A percentile compares a stretch with the other conserved stretches of the same genome.
phyloP scores from a whole-genome alignment of 2,888 invertebrate genomes.

The Agriopis aurantiaria region DNA sequence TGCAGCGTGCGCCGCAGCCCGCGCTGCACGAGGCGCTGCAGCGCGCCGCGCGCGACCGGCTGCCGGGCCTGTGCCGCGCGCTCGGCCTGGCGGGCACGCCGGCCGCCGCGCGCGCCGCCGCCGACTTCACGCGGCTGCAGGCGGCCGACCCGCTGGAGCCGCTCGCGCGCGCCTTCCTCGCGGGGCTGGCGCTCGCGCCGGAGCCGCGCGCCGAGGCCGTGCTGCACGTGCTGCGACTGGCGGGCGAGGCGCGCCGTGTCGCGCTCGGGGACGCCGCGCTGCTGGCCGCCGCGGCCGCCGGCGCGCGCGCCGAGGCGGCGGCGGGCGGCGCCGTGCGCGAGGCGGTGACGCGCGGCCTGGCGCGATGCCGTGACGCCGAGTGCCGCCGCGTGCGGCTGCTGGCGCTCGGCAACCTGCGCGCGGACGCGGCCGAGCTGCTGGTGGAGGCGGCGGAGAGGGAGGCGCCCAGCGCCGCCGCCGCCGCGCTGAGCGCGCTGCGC shows the following conservation, averaged over 20 bases:
- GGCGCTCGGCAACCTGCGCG: constrained; percentile 35
- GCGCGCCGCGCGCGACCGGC: constrained; percentile 9
- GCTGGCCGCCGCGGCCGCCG: constrained; percentile 53
- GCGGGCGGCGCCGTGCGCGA: constrained; percentile 57
- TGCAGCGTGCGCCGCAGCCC: constrained; percentile 25
- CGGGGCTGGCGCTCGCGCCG: constrained; percentile 48
- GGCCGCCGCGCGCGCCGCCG: constrained; percentile 57
- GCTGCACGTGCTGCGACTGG: constrained; percentile 37
- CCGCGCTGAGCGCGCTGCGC: constrained; percentile 55
- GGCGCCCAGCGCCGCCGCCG: constrained; percentile 58
- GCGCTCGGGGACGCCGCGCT: constrained; percentile 50
- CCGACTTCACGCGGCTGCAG: constrained; percentile 57
- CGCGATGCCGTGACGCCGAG: not conserved
- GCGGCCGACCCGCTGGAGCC: constrained; percentile 51
- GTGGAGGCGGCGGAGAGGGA: constrained; percentile 37
- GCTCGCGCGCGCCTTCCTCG: constrained; percentile 41
- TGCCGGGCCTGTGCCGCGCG: constrained; percentile 51
- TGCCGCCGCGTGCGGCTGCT: constrained; percentile 2
- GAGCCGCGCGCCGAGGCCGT: constrained; percentile 55
- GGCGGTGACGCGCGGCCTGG: constrained; percentile 47
- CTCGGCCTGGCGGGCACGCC: constrained; percentile 60
- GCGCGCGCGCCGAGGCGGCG: constrained; percentile 49
- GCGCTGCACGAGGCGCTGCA: constrained; percentile 16
- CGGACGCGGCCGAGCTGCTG: constrained; percentile 54
- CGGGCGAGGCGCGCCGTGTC: constrained; percentile 38